Evolutionary conservation across 2,113 vertebrate species (phyloP).

Genomic region (Indri indri): DNA sequence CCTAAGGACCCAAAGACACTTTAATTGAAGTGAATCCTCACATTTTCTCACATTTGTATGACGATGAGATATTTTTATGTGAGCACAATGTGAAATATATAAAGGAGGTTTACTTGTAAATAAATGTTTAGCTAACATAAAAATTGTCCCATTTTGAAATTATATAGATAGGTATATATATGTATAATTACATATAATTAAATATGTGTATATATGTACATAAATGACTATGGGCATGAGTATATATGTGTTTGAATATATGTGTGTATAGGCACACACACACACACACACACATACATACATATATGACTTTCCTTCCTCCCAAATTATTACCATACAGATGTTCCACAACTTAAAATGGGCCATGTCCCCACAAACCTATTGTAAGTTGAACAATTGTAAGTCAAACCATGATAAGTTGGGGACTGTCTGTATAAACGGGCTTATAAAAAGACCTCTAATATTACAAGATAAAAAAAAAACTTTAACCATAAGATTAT

Average conservation of each 20-base stretch:
- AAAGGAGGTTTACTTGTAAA: neutral
- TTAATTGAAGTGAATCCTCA: neutral
- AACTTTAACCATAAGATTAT: neutral
- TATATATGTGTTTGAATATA: neutral
- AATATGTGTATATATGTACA: neutral
- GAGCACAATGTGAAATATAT: neutral
- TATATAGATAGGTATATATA: neutral
- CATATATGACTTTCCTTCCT: neutral
- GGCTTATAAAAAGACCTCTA: neutral
- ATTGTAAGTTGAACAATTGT: neutral
- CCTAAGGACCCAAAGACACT: neutral
- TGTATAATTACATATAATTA: neutral
- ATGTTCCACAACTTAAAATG: neutral
- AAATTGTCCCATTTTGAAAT: neutral
- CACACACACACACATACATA: no score
- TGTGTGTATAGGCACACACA: neutral
- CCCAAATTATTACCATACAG: neutral
- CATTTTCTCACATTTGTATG: conserved; percentile 20
- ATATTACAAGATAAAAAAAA: neutral
- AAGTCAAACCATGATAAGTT: neutral
- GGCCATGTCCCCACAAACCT: neutral
- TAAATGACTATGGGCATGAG: neutral
- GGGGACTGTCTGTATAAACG: neutral
- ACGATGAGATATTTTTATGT: conserved; percentile 1
- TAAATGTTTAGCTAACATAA: neutral